These are phyloP conservation scores for Leucopsar rothschildi DNA, from an alignment of 2,113 vertebrate genomes.

Conservation along the genomic window DNA sequence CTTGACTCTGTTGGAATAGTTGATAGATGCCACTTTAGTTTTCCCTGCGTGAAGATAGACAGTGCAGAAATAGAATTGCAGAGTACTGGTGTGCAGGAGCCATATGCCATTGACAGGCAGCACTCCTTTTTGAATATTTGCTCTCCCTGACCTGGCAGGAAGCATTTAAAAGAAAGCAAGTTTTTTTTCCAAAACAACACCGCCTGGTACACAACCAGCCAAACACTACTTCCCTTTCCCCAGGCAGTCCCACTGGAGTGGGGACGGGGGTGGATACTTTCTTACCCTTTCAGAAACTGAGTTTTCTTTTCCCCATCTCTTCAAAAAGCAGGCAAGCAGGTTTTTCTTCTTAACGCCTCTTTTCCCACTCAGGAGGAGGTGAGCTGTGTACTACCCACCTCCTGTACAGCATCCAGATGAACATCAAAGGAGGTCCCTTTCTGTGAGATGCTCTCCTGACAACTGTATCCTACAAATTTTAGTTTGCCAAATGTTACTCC, in stretches of 20 bases:
- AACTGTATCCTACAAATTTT: not conserved
- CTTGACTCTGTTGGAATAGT: not conserved
- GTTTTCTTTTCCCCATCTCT: not conserved
- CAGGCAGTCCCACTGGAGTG: not conserved
- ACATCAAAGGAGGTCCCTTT: not conserved
- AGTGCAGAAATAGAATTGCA: not conserved
- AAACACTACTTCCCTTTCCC: not conserved
- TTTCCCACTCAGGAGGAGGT: not conserved
- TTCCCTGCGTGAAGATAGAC: not conserved
- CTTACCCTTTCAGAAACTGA: not conserved
- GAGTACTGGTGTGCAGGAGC: not conserved
- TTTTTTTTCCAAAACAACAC: not conserved
- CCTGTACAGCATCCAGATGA: fast-evolving
- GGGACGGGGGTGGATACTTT: not conserved
- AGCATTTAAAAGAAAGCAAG: not conserved
- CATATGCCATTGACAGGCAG: not conserved
- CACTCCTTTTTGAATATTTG: not conserved
- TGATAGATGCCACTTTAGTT: not conserved
- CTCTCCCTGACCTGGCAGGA: not conserved
- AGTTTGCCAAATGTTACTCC: not conserved
- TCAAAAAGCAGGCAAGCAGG: not conserved
- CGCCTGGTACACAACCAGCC: fast-evolving
- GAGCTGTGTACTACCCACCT: not conserved
- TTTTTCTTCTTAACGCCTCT: not conserved
- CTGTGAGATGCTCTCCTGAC: not conserved